phyloP scores from a whole-genome alignment of 2,113 vertebrate species.

The Irena cyanogastra region DNA sequence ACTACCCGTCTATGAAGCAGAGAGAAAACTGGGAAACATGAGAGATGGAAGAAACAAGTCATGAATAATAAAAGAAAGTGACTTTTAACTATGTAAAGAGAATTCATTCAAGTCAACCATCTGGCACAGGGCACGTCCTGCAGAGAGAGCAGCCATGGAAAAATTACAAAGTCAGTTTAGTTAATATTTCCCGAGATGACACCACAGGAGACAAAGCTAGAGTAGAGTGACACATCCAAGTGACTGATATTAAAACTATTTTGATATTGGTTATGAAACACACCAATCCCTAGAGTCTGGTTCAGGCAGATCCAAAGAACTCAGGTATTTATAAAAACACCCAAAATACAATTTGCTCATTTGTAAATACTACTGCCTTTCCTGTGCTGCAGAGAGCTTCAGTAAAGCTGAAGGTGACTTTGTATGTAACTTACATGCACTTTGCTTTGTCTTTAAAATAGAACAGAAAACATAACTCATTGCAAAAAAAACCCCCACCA shows the following conservation, averaged over 20 bases:
- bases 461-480: background rate
- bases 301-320: background rate
- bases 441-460: background rate
- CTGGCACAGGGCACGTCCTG: slow-evolving; percentile 51
- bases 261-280: background rate
- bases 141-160: slow-evolving; percentile 39
- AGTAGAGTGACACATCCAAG: background rate
- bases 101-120: slow-evolving; percentile 58
- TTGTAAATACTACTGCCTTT: background rate
- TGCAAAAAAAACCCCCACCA: background rate
- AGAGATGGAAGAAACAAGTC: slow-evolving; percentile 50
- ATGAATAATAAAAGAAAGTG: slow-evolving; percentile 59
- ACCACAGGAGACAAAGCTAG: slow-evolving; percentile 6
- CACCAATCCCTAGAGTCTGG: background rate
- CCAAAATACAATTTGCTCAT: background rate
- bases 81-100: slow-evolving; percentile 55
- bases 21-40: slow-evolving; percentile 40
- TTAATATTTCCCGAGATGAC: slow-evolving; percentile 29
- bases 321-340: background rate
- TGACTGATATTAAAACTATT: background rate
- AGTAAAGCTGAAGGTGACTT: background rate
- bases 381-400: background rate
- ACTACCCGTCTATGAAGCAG: background rate
- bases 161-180: slow-evolving; percentile 23
- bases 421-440: background rate